Evolutionary conservation across 2,888 invertebrate species (phyloP).

Genomic region (Drosophila prolongata): DNA sequence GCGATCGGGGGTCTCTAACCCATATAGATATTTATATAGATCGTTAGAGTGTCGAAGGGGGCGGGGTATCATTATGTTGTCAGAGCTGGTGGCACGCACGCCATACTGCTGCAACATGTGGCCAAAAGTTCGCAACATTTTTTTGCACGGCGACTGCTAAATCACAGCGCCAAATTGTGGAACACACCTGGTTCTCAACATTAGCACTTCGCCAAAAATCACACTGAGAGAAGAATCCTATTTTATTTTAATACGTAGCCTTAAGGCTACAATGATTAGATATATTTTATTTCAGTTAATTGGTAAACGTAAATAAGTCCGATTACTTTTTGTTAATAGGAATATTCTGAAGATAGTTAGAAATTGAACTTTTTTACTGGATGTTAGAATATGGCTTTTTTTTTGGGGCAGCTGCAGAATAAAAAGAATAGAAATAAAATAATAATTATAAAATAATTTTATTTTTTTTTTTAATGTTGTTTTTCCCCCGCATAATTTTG

Average conservation of each 20-base stretch:
- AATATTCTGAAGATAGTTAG: no score
- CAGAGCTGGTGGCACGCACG: slow-evolving; percentile 59
- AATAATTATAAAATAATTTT: no score
- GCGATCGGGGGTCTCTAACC: slow-evolving; percentile 4
- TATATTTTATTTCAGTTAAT: no score
- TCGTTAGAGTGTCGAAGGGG: slow-evolving; percentile 6
- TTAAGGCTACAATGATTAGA: no score
- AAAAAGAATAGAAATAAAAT: no score
- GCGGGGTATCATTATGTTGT: slow-evolving; percentile 59
- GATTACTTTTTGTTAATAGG: no score
- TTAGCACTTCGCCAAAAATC: neutral
- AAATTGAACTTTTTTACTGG: no score
- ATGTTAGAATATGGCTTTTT: no score
- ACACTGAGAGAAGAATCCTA: neutral
- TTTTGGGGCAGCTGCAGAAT: no score
- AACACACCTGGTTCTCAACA: slow-evolving; percentile 42
- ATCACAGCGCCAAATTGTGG: slow-evolving; percentile 46
- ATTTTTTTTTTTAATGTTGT: no score
- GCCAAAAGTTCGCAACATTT: slow-evolving; percentile 3
- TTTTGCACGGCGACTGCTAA: slow-evolving; percentile 48
- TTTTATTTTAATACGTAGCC: neutral
- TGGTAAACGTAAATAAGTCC: no score
- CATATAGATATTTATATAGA: slow-evolving; percentile 9
- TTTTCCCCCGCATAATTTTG: no score
- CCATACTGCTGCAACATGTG: slow-evolving; percentile 18